Base-by-base conservation (phyloP, 2,113 vertebrate species). In the Aythya baeri region DNA sequence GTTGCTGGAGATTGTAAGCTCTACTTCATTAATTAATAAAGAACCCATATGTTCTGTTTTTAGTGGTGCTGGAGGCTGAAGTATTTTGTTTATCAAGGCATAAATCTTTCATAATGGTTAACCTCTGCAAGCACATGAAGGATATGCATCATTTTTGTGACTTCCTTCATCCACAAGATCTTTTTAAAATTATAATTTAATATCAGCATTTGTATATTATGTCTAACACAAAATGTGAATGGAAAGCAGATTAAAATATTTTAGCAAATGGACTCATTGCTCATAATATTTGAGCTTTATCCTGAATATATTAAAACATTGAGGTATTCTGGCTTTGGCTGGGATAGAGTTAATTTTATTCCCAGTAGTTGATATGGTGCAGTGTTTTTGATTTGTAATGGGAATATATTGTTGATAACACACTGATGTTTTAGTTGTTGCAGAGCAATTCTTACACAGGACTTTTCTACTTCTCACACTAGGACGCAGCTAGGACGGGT, bases 1-100 rank as follows among this genome's bases (percentile, higher is more conserved):
- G 50, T 63, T 87, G 29, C 46, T 94, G 52, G 78, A 74, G 49
- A 93, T 26, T 66, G 11, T 89, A 95, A 95, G 21, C 23, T 83
- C 29, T 89, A 32, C 67, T 96, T 96, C 68, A 93, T 91, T 97
- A 96, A 95, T 87, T 93, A 96, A 95, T 94, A 87, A 95, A 63
- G 25, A 55, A 21, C 41, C 71, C 62, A 86, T 89, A 88, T 93
- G 49, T 84, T 95, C 74, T 63, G 13, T 3, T 94, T 90, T 81
- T 65, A 94, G 52, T 82, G 6, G 41, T 83, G n/a, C 49, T 91
- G 16, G 32, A 93, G 34, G 68, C 58, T 92, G 50, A 96, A 85
- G 59, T 80, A 82, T 79, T 91, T 94, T 95, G 31, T 93, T 93
- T 93, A 93, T 86, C 58, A 70, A 58, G 38, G n/a, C 17, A 89